Evolutionary conservation across 2,888 invertebrate genomes (phyloP), one percentile per base, ranked within the genome.

Genomic region (Noctua janthe): DNA sequence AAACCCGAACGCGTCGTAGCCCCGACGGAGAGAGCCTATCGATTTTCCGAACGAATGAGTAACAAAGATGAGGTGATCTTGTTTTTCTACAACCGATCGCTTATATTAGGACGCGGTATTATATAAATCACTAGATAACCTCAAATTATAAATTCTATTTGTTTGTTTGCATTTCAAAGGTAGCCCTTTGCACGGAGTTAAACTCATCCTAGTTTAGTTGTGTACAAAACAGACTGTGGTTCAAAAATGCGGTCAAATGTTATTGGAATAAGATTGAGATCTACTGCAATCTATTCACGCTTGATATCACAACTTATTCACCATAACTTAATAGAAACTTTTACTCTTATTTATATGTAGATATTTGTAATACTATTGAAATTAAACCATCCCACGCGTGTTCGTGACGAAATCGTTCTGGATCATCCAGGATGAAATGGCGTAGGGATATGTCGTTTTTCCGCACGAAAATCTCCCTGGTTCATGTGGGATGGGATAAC

Each of bases 391-490:
- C 13, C 29, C 1, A 62, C 62, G 7, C 35, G 2, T 17, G 54
- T 76, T n/a, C 10, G 1, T 1, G 8, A 39, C 7, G 17, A 81
- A 59, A 43, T 81, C 2, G 2, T 69, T 11, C 15, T 35, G 1
- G 8, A 59, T 43, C 23, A 8, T 79, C 8, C 17, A 11, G 3
- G 8, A 64, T 23, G 29, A 17, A 0, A 35, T 71, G n/a, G 13
- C 4, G 4, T 35, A 49, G 7, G n/a, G 1, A 23, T 13, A 20
- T 17, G 54, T 56, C 5, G 0, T 8, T 23, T 35, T 54, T 5
- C n/a, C 10, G 10, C 15, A 5, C 15, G 2, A 1, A 5, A 72
- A 20, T 51, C 10, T 1, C 3, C 39, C 5, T 0, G 0, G 1
- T 15, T 23, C 1, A 35, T 64, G 64, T 66, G 10, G 1, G 4